Conservation (phyloP, 2,797 vertebrate species). For the Scolopax bukidnonensis region DNA sequence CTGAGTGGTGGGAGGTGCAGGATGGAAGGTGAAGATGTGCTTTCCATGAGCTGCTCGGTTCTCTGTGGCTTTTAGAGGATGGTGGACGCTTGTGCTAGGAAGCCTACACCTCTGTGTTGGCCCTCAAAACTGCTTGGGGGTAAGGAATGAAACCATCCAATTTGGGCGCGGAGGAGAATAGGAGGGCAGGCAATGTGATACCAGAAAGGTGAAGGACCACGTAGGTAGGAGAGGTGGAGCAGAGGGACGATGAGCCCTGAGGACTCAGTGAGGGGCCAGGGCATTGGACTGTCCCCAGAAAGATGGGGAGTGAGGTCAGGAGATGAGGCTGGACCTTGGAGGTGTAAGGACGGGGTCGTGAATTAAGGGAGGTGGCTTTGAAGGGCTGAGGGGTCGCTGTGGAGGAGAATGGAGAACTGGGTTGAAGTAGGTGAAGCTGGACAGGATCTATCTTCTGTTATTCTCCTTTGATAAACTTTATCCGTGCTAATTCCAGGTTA, state of each 20-base stretch:
- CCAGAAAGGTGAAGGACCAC: not conserved
- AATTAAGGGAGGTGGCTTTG: not conserved
- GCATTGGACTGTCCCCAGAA: not conserved
- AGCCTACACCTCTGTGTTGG: not conserved
- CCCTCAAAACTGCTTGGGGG: not conserved
- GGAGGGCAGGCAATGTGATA: not conserved
- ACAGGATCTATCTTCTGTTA: not conserved
- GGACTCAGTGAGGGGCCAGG: not conserved
- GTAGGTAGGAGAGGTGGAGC: not conserved
- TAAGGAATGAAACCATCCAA: not conserved
- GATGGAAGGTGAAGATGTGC: not conserved
- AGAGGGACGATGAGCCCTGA: fast-evolving
- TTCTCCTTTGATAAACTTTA: not conserved
- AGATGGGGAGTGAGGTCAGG: not conserved
- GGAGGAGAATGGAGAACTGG: not conserved
- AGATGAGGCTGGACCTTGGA: constrained; percentile 23
- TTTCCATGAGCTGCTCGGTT: fast-evolving
- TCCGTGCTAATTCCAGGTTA: not conserved
- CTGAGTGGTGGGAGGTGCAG: not conserved
- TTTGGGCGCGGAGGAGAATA: not conserved
- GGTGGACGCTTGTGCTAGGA: not conserved
- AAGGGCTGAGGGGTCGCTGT: not conserved
- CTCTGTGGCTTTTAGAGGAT: not conserved
- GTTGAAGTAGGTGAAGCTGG: not conserved
- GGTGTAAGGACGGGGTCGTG: not conserved